These are phyloP conservation scores for Carassius auratus DNA, from an alignment of 2,113 vertebrate species.

Conservation along the genomic window DNA sequence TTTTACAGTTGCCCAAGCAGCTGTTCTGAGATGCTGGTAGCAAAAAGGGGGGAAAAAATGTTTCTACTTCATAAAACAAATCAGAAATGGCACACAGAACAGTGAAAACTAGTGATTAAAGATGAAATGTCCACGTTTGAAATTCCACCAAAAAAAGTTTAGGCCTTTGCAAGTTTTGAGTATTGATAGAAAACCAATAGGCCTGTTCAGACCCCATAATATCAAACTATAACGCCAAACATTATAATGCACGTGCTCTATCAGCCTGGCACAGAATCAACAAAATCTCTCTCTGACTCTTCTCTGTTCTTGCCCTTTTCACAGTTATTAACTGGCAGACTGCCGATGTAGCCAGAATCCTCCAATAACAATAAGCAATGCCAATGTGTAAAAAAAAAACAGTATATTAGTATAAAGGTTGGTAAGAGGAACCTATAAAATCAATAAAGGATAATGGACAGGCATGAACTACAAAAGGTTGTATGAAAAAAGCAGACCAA, in stretches of 20 bases:
- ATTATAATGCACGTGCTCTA: conserved; percentile 33
- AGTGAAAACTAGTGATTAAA: not conserved
- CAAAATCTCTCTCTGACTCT: conserved; percentile 16
- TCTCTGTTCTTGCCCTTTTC: conserved; percentile 32
- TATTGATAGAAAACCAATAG: not conserved
- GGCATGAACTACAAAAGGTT: too few relatives aligned
- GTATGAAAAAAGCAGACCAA: not conserved
- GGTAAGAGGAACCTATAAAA: not conserved
- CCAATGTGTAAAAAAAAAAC: not conserved
- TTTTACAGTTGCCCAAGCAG: conserved; percentile 18
- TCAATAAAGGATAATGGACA: not conserved
- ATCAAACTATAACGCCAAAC: conserved; percentile 1
- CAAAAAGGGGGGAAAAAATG: not conserved
- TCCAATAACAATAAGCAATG: not conserved
- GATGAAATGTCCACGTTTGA: not conserved
- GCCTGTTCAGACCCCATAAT: conserved; percentile 13
- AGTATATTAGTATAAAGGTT: not conserved
- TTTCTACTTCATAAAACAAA: conserved; percentile 4
- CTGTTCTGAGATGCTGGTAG: not conserved
- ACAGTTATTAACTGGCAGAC: conserved; percentile 28
- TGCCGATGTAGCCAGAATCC: conserved; percentile 19
- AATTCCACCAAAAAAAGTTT: not conserved
- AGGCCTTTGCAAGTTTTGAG: not conserved
- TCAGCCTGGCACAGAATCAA: conserved; percentile 32
- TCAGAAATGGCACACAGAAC: not conserved